Evolutionary conservation across 2,113 vertebrate genomes (phyloP).

Genomic region (Pandion haliaetus): DNA sequence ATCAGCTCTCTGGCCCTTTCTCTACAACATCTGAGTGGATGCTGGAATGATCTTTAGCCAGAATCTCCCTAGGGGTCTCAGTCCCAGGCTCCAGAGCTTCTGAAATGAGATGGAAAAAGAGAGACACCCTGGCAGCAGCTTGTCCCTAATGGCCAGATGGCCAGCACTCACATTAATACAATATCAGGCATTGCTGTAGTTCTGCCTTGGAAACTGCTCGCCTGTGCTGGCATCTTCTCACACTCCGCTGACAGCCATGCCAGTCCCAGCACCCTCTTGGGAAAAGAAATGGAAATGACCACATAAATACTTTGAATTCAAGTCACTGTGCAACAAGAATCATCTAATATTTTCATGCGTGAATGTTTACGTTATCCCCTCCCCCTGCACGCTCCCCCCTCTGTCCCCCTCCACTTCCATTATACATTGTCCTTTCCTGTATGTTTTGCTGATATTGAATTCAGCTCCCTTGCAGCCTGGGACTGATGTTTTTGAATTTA

Average conservation of each 20-base stretch:
- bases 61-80: conserved; percentile 60
- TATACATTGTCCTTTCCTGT: conserved; percentile 28
- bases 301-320: conserved; percentile 67
- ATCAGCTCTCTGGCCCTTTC: conserved; percentile 22
- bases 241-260: conserved; percentile 51
- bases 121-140: conserved; percentile 70
- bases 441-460: conserved; percentile 19
- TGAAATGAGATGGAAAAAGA: conserved; percentile 67
- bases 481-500: conserved; percentile 24
- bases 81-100: conserved; percentile 68
- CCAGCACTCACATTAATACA: conserved; percentile 64
- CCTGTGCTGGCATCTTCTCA: conserved; percentile 77
- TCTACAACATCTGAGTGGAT: conserved; percentile 42
- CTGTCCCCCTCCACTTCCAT: neutral
- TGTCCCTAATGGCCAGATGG: conserved; percentile 73
- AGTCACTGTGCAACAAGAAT: conserved; percentile 72
- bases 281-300: conserved; percentile 72
- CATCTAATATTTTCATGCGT: conserved; percentile 23
- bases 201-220: conserved; percentile 78
- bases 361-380: conserved; percentile 2
- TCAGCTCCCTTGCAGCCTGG: neutral
- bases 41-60: conserved; percentile 60
- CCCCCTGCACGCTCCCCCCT: neutral
- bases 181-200: conserved; percentile 71
- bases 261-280: conserved; percentile 54